Base-by-base conservation (phyloP, 1,140 invertebrate genomes). In the Bombus affinis region DNA sequence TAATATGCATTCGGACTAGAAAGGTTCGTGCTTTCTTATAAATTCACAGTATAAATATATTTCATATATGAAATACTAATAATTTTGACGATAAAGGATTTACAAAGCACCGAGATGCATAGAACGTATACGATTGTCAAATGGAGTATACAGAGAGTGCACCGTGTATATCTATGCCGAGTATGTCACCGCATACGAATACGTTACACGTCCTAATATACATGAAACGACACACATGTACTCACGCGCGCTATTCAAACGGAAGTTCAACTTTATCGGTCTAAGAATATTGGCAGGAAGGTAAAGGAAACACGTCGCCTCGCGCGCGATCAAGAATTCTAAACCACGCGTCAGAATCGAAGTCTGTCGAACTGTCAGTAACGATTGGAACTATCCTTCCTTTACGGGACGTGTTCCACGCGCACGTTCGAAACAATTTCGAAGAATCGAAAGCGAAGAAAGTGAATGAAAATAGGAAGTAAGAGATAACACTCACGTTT, bases 401-500 rank as follows among this genome's bases (percentile, higher is more conserved):
- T 59, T 32, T 22, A 25, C 28, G 39, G 39, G 8, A 72, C 75
- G 53, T 72, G 73, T 68, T 66, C 1, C 25, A 37, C 68, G 70
- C 47, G 68, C n/a, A 53, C 13, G 39, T 1, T 65, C 72, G 71
- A 25, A 12, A 47, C 35, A 22, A 28, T 32, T 66, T 12, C 42
- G 32, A 6, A 9, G 68, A 42, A 82, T 9, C 42, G 42, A 42
- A 32, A 47, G 39, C 71, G 35, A 42, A n/a, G 25, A 32, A 62
- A 65, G 13, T 28, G 13, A 81, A 44, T 39, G 5, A 66, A 57
- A 65, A 83, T 0, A 70, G 53, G 6, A 57, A n/a, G 5, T 2
- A 35, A 59, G 53, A 57, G 25, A 35, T n/a, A 81, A 42, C 70
- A 88, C 88, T 89, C 88, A 89, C 88, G 78, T 89, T 89, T 75